Percentiles rank a stretch among this genome's conserved stretches.
These are phyloP conservation scores for Lamellibrachia satsuma DNA, from an alignment of 2,888 invertebrate species.

Conservation along the genomic window DNA sequence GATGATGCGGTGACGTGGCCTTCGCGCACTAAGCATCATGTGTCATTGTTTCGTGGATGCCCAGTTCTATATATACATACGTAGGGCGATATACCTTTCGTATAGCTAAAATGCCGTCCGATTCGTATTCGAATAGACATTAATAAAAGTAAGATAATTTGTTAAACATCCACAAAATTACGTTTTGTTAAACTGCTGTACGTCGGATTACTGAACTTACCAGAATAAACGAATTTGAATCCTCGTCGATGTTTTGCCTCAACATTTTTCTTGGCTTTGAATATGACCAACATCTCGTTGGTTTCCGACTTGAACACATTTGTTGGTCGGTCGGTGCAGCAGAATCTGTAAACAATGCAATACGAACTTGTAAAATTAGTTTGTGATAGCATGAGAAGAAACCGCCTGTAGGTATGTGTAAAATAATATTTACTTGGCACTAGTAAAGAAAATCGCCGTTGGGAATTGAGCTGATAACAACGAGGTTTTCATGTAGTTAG, in stretches of 20 bases:
- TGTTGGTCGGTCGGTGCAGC: conserved; percentile 24
- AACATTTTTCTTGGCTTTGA: conserved; percentile 29
- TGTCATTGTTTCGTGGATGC: background rate
- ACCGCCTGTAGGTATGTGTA: background rate
- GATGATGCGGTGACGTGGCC: background rate
- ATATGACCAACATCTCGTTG: conserved; percentile 31
- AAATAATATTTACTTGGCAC: background rate
- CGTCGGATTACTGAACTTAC: background rate
- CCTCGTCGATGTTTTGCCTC: conserved; percentile 24
- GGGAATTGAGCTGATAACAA: background rate
- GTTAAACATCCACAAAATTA: background rate
- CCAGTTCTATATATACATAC: background rate
- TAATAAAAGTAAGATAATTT: background rate
- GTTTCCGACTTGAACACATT: conserved; percentile 22
- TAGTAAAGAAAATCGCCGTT: background rate
- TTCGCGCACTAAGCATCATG: background rate
- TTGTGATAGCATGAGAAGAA: background rate
- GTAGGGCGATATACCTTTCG: background rate
- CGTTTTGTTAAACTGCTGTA: background rate
- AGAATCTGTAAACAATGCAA: conserved; percentile 20
- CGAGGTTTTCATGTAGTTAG: background rate
- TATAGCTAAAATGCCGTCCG: background rate
- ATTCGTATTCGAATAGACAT: background rate
- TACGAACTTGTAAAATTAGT: background rate
- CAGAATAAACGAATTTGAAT: conserved; percentile 29